phyloP scores from a whole-genome alignment of 2,113 vertebrate species.

The Microtus richardsoni region DNA sequence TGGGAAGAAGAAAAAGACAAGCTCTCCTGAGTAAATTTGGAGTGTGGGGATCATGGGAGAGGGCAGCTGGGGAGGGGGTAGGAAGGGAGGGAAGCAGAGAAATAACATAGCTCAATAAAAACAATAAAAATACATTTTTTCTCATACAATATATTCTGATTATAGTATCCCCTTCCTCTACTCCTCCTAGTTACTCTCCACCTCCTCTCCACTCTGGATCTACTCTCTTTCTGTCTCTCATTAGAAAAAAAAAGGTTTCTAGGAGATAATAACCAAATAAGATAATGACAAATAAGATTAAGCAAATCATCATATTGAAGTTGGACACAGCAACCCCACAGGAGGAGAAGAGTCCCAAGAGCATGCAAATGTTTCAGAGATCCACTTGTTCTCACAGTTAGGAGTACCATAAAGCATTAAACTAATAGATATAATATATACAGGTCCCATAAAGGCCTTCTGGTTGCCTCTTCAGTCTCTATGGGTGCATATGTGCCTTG shows the following conservation, averaged over 20 bases:
- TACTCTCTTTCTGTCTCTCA: not conserved
- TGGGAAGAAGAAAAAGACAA: too few relatives aligned
- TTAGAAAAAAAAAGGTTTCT: not conserved
- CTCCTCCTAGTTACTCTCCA: not conserved
- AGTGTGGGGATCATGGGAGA: too few relatives aligned
- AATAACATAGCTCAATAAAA: too few relatives aligned
- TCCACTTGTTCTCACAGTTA: not conserved
- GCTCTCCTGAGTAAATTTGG: too few relatives aligned
- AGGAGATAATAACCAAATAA: not conserved
- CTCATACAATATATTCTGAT: not conserved
- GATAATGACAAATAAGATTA: not conserved
- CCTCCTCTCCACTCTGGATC: not conserved
- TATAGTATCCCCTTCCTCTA: not conserved
- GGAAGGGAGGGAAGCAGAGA: too few relatives aligned
- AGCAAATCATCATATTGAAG: not conserved
- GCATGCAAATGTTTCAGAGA: not conserved
- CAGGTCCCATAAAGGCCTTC: not conserved
- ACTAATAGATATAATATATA: not conserved
- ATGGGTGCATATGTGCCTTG: not conserved
- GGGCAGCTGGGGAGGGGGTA: too few relatives aligned
- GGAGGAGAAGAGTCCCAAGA: not conserved
- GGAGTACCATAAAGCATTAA: not conserved
- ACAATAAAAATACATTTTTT: not conserved
- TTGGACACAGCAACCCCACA: not conserved
- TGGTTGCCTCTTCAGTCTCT: not conserved